Base-by-base conservation (phyloP, 1,140 invertebrate species). In the Paracyclopina nana region DNA sequence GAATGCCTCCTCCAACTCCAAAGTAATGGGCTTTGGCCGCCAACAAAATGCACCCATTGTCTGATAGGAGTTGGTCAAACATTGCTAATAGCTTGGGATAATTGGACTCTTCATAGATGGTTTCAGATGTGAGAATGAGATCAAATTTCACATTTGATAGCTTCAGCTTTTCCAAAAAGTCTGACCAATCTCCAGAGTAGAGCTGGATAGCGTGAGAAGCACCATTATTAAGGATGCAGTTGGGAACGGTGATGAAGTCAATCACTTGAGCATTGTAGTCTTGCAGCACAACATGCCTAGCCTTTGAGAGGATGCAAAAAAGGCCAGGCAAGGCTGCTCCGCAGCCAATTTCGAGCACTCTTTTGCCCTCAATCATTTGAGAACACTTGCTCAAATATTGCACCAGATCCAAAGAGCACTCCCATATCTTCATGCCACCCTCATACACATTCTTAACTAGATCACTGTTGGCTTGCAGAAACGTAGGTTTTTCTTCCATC, bases 1-100 rank as follows among this genome's bases (percentile, higher is more conserved):
- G 28, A 8, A 58, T 56, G 14, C 65, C 61, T 6, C 65, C 65
- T 49, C 64, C 65, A 14, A 65, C 62, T 42, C 65, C 65, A 60
- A 65, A 67, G 54, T 67, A 67, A 55, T 62, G 60, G 2, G 56
- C 57, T 56, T 67, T 67, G 2, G 63, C 62, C 22, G 65, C 65
- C 27, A 65, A 6, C 9, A 50, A 55, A 60, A 34, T 27, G 11
- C 11, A 29, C 50, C 60, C 31, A 22, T 63, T 63, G 50, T 54
- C 27, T 28, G 50, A 18, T 6, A 66, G 52, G 11, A 56, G 51
- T 16, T 38, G 8, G 50, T 60, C 46, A 53, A 65, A 60, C 3
- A 62, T 52, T 26, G 59, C 42, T 42, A 59, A 52, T 12, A 66
- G 57, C 42, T 62, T 63, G 5, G 22, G 46, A 46, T 65, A 62